Base-by-base conservation (phyloP, 2,797 vertebrate genomes). In the Amazona ochrocephala region DNA sequence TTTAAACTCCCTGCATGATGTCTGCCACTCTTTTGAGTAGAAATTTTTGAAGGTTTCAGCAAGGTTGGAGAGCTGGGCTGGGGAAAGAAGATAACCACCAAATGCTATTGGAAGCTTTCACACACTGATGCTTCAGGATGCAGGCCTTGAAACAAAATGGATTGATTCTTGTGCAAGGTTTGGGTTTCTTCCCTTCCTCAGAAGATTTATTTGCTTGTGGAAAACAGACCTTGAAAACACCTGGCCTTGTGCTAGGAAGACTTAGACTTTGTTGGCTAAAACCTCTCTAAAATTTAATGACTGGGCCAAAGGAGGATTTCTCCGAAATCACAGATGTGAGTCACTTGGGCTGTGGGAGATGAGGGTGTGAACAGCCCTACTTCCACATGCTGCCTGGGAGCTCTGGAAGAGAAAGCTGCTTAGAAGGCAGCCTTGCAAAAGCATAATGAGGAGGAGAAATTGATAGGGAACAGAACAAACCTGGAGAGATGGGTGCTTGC, bases 1-100 rank as follows among this genome's bases (percentile, higher is more conserved):
- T 81, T 87, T 65, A 58, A 81, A 70, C 50, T 76, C 26, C 10
- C 7, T n/a, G 4, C 53, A 13, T 83, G 48, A 68, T 81, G 6
- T 60, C 26, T 72, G 12, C 23, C 68, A 79, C 39, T 80, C 47
- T 80, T 84, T 22, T 2, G 7, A 87, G 62, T 50, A 77, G 62
- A 94, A 80, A 68, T 32, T 72, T 91, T 87, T 91, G 60, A 70
- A 77, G 48, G 19, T 87, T 93, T 89, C 4, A 30, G 32, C 34
- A 70, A 72, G 62, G 54, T 93, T 86, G 62, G 66, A 66, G 58
- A 60, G 39, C 50, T 90, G 66, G 62, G 30, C 58, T 88, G 62
- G 20, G 8, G 0, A 18, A 17, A 15, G 32, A 41, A 77, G 53
- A 27, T 67, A 94, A 75, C 54, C 44, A 44, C 93, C 54, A 62